Evolutionary conservation across 2,797 vertebrate genomes (phyloP), one percentile per base, ranked within the genome.

Genomic region (Manis crassicaudata): DNA sequence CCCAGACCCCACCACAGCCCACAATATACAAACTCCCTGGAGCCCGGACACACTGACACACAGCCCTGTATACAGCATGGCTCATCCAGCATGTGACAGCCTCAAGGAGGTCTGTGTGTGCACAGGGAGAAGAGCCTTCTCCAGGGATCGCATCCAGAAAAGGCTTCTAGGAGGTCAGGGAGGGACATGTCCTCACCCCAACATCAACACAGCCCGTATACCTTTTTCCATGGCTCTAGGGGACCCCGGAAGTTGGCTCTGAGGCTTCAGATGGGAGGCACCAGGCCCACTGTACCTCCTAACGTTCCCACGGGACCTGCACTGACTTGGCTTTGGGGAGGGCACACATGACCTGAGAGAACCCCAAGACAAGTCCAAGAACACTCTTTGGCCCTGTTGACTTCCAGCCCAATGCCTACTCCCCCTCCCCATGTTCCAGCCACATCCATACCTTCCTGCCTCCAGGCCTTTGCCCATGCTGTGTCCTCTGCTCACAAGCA

Each of bases 51-150:
- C 25, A 13, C 60, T 7, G 54, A 29, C 50, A 29, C 6, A 17
- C 2, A 35, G 46, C 6, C 62, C 67, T 16, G 4, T 1, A 0
- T 1, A 6, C 3, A 32, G 50, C 32, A 21, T 46, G 8, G 67
- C 62, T 1, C 13, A 5, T 0, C 40, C 62, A 20, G 72, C 27
- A 40, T 13, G 10, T 0, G 23, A 40, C 0, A 0, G 58, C 63
- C 32, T 79, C 62, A 2, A 0, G 16, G n/a, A 1, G 7, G 60
- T 27, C 6, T 50, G 18, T n/a, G 43, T 46, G 18, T 11, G 7
- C 37, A 37, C 29, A 17, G 32, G 12, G 35, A 77, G 81, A 67
- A 65, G 27, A 23, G 23, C 20, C 1, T 43, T 29, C 17, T 50
- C 72, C 20, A n/a, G 62, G 73, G 54, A 68, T 56, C 40, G 37